phyloP scores from a whole-genome alignment of 2,113 vertebrate species.

The Trogon surrucura region DNA sequence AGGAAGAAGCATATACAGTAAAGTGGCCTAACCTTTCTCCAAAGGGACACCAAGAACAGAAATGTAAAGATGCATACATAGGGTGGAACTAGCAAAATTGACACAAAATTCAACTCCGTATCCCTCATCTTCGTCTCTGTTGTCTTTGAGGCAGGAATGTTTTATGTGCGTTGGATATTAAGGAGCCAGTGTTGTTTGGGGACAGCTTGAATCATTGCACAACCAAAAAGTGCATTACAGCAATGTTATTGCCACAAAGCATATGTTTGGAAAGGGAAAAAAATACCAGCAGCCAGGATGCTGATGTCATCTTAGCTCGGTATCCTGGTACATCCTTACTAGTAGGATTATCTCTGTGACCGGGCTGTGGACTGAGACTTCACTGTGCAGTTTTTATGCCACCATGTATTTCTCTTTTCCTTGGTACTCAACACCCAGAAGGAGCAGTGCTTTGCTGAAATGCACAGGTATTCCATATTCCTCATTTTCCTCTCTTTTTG shows the following conservation, averaged over 20 bases:
- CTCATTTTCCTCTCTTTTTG: not conserved
- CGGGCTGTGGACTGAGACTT: not conserved
- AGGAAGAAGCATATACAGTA: not conserved
- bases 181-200: not conserved
- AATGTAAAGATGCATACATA: not conserved
- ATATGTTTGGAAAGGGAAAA: not conserved
- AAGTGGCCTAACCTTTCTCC: constrained; percentile 1
- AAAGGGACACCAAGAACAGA: not conserved
- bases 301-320: not conserved
- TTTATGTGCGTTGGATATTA: not conserved
- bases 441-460: not conserved
- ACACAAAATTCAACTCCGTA: not conserved
- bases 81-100: not conserved
- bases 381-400: not conserved
- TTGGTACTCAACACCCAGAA: not conserved
- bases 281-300: not conserved
- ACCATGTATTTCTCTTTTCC: not conserved
- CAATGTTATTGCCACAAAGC: not conserved
- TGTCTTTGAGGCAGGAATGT: not conserved
- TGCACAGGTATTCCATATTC: not conserved
- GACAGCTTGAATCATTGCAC: not conserved
- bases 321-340: not conserved
- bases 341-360: not conserved
- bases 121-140: not conserved
- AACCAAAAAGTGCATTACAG: not conserved